Conservation (phyloP, 2,113 vertebrate species). For the Gymnobelideus leadbeateri region DNA sequence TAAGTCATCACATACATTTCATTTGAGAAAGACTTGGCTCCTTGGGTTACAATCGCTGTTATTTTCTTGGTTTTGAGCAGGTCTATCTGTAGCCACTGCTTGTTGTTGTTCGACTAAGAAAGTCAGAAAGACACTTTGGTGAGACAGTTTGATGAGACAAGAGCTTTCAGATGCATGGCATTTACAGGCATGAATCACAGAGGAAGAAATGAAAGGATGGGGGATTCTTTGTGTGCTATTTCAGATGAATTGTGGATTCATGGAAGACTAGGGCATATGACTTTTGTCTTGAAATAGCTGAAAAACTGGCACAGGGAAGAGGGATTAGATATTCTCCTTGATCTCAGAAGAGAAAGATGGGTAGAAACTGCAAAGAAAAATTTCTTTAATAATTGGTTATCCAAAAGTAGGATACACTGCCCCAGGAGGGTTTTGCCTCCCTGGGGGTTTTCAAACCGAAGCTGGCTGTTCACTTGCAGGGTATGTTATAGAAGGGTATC, state of each 20-base stretch:
- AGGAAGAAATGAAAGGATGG: neutral
- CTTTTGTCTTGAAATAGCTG: neutral
- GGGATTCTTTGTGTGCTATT: neutral
- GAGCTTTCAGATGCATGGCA: neutral
- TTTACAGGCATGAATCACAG: conserved; percentile 16
- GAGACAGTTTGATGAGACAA: neutral
- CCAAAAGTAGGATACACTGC: neutral
- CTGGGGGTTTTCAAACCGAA: neutral
- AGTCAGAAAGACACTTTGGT: neutral
- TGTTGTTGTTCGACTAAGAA: conserved; percentile 87
- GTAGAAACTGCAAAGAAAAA: neutral
- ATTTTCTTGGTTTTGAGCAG: conserved; percentile 92
- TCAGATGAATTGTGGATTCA: neutral
- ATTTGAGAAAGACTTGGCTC: conserved; percentile 86
- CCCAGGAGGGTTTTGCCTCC: neutral
- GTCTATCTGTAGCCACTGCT: conserved; percentile 95
- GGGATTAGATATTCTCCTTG: neutral
- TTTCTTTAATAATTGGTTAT: neutral
- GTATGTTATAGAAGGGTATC: neutral
- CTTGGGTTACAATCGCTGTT: conserved; percentile 93
- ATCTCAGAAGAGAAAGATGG: neutral
- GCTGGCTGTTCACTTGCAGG: neutral
- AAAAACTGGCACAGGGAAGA: neutral
- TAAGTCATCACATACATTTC: conserved; percentile 92
- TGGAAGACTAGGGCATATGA: neutral